phyloP scores from a whole-genome alignment of 2,113 vertebrate genomes.

The Menura novaehollandiae region DNA sequence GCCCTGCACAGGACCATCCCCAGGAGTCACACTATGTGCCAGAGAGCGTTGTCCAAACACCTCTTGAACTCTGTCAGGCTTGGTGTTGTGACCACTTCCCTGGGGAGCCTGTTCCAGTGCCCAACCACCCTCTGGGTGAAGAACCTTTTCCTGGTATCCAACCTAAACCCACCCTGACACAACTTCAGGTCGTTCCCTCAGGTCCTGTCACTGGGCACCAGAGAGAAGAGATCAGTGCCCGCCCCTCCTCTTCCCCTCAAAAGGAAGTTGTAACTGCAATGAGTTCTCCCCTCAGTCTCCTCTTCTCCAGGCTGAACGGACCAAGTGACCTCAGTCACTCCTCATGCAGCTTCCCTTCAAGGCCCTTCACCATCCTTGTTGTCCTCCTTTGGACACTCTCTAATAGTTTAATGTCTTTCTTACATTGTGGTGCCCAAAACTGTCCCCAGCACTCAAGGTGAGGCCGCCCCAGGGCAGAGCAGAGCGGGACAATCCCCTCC shows the following conservation, averaged over 20 bases:
- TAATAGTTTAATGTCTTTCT: fast-evolving
- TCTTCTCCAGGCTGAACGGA: neutral
- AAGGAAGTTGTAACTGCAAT: fast-evolving
- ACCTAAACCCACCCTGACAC: neutral
- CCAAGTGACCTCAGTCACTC: neutral
- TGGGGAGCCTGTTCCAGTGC: neutral
- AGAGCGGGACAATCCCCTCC: neutral
- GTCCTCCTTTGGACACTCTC: neutral
- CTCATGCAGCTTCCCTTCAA: fast-evolving
- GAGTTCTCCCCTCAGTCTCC: neutral
- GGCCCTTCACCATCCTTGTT: neutral
- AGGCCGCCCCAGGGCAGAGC: fast-evolving
- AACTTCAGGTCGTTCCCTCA: fast-evolving
- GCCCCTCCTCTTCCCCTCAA: fast-evolving
- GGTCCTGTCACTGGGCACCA: neutral
- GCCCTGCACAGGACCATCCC: neutral
- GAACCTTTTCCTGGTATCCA: fast-evolving
- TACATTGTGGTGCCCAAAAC: fast-evolving
- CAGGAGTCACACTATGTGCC: neutral
- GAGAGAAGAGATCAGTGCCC: neutral
- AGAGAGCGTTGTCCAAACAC: fast-evolving
- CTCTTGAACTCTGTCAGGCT: neutral
- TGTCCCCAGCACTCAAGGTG: neutral
- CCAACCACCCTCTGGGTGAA: fast-evolving
- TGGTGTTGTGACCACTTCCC: neutral